Base-by-base conservation (phyloP, 2,113 vertebrate genomes). In the Clarias macrocephalus region DNA sequence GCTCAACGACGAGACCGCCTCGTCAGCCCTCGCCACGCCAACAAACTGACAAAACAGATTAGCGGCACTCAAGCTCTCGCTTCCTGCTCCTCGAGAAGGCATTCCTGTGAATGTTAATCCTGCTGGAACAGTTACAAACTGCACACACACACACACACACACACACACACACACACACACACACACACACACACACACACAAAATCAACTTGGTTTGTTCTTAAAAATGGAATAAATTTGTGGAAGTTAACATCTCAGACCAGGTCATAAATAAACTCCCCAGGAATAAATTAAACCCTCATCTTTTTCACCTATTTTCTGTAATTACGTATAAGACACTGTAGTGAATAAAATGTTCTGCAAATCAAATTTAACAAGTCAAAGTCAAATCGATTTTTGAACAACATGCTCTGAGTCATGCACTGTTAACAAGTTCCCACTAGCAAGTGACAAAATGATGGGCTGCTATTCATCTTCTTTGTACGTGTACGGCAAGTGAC, bases 41-140 rank as follows among this genome's bases (percentile, higher is more conserved):
- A 88, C 88, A 90, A 33, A 54, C 84, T 90, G 91, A 90, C 83
- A 88, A 87, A 86, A 85, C 68, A 89, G 81, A 86, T 89, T 88
- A 89, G 30, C 76, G 72, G 52, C 70, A 88, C 82, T 75, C 77
- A 15, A 60, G 83, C 52, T 88, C 68, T 84, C 18, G 18, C 73
- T 89, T 90, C 75, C 83, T 82, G 60, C 19, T 54, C 11, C n/a
- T 84, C 42, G 56, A 33, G 48, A 76, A 10, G 12, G 76, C 79
- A 89, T 77, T 75, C 81, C 63, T 25, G 62, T 25, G 59, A 81
- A 86, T 23, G 80, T 86, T 37, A 37, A 37, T 37, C 65, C 77
- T 10, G 25, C 28, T n/a, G 52, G 65, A 81, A 75, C 15, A 60
- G 66, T 57, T 87, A 33, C 75, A 85, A 82, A 30, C 8, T 83